Base-by-base conservation (phyloP, 53 echinoderm and acorn worm genomes). In the Glandiceps talaboti region DNA sequence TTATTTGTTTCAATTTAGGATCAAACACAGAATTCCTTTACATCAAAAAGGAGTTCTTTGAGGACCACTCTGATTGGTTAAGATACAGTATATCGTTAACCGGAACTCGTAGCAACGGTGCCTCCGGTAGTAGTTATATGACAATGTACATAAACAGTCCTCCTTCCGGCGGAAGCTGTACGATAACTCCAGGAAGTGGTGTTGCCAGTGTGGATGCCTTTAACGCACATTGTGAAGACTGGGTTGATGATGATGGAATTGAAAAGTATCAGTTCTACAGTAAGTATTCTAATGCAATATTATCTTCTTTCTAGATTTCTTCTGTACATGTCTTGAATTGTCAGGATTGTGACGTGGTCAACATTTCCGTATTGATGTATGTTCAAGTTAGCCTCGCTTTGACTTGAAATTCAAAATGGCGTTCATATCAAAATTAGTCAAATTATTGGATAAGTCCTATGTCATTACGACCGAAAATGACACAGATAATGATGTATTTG, bases 171-270 rank as follows among this genome's bases (percentile, higher is more conserved):
- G 87, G 87, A 31, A 10, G 0, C 28, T 87, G 87, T 73, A 87
- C 79, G 10, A 74, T 87, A 1, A 73, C 76, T 0, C 77, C 87
- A 31, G 20, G 6, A 45, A 29, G 12, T 1, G 76, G 75, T 29
- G 45, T 32, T 12, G 75, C 33, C 1, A 33, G 29, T 27, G 30
- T 25, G 1, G 80, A 87, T 1, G n/a, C 12, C 0, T 75, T 87
- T 20, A 31, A 0, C 1, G 82, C 82, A 29, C 1, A 1, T 0
- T 87, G 87, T 30, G 14, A 0, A 0, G 80, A 79, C 28, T 87
- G 87, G 87, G 26, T 75, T 45, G 87, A 87, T 75, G 74, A 75
- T 0, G 28, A 87, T 29, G 87, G 87, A 26, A 79, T 87, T 31
- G 29, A 14, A 0, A 74, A 28, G 25, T 83, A 87, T 32, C 79